These are phyloP conservation scores for Polypedilum pembai DNA, from an alignment of 1,140 invertebrate species.

Conservation along the genomic window DNA sequence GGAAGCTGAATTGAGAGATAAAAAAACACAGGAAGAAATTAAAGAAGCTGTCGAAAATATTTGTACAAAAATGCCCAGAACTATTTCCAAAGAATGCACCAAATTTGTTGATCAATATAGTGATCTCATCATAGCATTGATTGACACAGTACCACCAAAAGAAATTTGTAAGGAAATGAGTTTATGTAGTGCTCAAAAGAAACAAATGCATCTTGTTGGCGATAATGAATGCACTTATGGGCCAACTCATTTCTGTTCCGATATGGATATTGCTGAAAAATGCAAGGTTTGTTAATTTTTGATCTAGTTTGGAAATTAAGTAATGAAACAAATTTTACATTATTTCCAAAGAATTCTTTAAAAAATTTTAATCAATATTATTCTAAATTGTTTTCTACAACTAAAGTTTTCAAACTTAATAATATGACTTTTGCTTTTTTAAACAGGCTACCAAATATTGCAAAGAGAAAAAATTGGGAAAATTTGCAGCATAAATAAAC, in stretches of 20 bases:
- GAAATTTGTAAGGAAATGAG: conserved; percentile 63
- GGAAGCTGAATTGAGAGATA: conserved; percentile 52
- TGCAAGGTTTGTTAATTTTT: conserved; percentile 47
- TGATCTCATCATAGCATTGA: conserved; percentile 61
- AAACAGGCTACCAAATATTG: background rate
- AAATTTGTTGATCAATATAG: conserved; percentile 73
- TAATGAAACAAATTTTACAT: too few relatives aligned
- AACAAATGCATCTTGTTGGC: conserved; percentile 39
- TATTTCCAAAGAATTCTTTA: too few relatives aligned
- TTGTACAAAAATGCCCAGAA: conserved; percentile 64
- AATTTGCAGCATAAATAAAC: background rate
- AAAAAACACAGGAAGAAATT: conserved; percentile 62
- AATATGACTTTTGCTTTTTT: background rate
- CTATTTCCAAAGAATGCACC: conserved; percentile 58
- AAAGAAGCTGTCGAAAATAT: conserved; percentile 60
- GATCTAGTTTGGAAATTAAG: too few relatives aligned
- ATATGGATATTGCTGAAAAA: conserved; percentile 46
- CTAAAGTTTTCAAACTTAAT: too few relatives aligned
- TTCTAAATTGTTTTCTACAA: too few relatives aligned
- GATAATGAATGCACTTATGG: conserved; percentile 51
- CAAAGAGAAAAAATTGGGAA: background rate
- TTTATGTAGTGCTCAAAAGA: conserved; percentile 48
- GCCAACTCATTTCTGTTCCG: conserved; percentile 50
- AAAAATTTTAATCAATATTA: too few relatives aligned
- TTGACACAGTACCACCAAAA: conserved; percentile 61